Base-by-base conservation (phyloP, 2,888 invertebrate genomes). In the Ormia ochracea region DNA sequence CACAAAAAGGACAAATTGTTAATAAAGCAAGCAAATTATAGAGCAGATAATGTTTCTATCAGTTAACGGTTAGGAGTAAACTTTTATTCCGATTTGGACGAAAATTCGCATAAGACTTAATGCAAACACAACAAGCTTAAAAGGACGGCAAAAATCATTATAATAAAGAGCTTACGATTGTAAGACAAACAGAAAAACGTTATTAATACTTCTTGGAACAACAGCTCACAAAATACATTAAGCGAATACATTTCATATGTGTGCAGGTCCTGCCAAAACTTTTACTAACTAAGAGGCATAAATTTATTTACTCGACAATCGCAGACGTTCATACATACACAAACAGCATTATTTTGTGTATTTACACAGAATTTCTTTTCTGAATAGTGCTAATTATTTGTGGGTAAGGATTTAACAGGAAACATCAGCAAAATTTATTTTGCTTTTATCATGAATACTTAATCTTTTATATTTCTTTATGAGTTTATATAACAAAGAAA, bases 361-460 rank as follows among this genome's bases (percentile, higher is more conserved):
- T 48, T 48, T 45, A 26, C 41, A 54, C 36, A 45, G 12, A 72
- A 52, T 52, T 83, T 82, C 84, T 84, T 84, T 84, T 78, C 83
- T 86, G 85, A 87, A 86, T 86, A 85, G 84, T 85, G 87, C 87
- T 87, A 87, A 87, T 87, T 87, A 87, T 87, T 87, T 86, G 82
- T 85, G 85, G 85, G 83, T 84, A 85, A 84, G 83, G 83, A 83
- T 83, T 84, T 82, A 63, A 56, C 63, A 65, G 69, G 69, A 66
- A 61, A 66, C 45, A 66, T 70, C 54, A 65, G 43, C 54, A 75
- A 66, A 58, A 65, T 17, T 31, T 43, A 7, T 41, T 12, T 21
- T 54, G 3, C 17, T 23, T 4, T 43, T 43, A 21, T n/a, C n/a
- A n/a, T n/a, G 17, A 14, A 17, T 38, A 19, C 9, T 10, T 19